These are phyloP conservation scores for Lophius piscatorius DNA, from an alignment of 2,113 vertebrate genomes.

Conservation along the genomic window DNA sequence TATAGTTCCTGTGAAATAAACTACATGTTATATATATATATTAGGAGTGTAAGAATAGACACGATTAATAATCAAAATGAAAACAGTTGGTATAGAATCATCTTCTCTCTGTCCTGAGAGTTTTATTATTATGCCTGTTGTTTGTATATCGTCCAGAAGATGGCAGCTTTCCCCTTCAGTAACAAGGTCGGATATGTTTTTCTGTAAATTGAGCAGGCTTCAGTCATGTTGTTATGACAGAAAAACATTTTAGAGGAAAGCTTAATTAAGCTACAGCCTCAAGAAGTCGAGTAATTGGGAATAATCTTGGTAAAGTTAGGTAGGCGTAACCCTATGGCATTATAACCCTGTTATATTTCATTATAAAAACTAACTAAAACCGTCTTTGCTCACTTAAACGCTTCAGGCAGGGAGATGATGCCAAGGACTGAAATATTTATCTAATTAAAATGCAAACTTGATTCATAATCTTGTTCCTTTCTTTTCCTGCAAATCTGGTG, in stretches of 20 bases:
- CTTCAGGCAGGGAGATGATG: constrained; percentile 27
- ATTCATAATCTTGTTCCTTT: too few species aligned
- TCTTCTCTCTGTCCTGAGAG: neutral
- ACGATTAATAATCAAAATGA: too few species aligned
- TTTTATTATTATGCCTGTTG: constrained; percentile 7
- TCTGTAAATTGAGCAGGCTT: neutral
- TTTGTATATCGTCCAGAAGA: constrained; percentile 44
- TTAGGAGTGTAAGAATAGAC: too few species aligned
- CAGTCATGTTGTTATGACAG: neutral
- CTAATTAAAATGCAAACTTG: constrained; percentile 22
- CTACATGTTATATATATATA: too few species aligned
- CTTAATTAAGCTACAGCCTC: neutral
- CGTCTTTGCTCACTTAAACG: neutral
- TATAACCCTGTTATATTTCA: constrained; percentile 14
- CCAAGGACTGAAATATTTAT: constrained; percentile 35
- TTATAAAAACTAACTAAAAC: constrained; percentile 28
- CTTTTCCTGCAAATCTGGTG: constrained; percentile 1
- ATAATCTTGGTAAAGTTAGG: neutral
- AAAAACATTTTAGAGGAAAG: neutral
- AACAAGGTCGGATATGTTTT: neutral
- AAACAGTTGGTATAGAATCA: too few species aligned
- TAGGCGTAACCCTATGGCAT: too few species aligned
- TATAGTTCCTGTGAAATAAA: too few species aligned
- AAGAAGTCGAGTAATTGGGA: neutral
- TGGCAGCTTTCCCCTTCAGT: constrained; percentile 53